Base-by-base conservation (phyloP, 2,113 vertebrate genomes). In the Microtus oregoni region DNA sequence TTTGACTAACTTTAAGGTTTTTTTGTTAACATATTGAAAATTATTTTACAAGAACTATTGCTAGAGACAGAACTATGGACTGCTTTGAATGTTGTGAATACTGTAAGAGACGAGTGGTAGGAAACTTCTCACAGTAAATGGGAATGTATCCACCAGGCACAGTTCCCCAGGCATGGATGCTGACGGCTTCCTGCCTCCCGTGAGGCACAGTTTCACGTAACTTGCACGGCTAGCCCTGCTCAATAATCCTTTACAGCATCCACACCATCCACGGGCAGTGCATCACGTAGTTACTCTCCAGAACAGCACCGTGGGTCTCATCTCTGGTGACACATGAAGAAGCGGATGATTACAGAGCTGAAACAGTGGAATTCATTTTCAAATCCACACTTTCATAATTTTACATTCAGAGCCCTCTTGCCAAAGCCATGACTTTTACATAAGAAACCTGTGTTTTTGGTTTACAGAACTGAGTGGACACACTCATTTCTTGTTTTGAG, bases 261-360 rank as follows among this genome's bases (percentile, higher is more conserved):
- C 7, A 8, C 1, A 32, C 17, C 50, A 5, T 9, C 17, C 8
- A 3, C 19, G 30, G 28, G 20, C 44, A 41, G 28, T 14, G 1
- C 38, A 61, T 77, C 52, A 50, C n/a, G 19, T 19, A 68, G 65
- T 47, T 96, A 83, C 2, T 86, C 35, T 93, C 79, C 79, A 50
- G 0, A 82, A 41, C 87, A 47, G 58, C 76, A 67, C 4, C 4
- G 47, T 83, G 38, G 68, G 17, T 85, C 35, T 77, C 32, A 50
- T 83, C 35, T n/a, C 30, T 65, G 26, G 70, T 72, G 88, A 81
- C 35, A n/a, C 65, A 50, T 72, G 35, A 86, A 26, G 91, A 89
- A 75, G 73, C 24, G 15, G 70, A 93, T 32, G 77, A 24, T 76
- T 67, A 35, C 8, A 87, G 72, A 75, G 26, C 32, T 83, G 89